Evolutionary conservation across 2,113 vertebrate genomes (phyloP), one percentile per base, ranked within the genome.

Genomic region (Thunnus maccoyii): DNA sequence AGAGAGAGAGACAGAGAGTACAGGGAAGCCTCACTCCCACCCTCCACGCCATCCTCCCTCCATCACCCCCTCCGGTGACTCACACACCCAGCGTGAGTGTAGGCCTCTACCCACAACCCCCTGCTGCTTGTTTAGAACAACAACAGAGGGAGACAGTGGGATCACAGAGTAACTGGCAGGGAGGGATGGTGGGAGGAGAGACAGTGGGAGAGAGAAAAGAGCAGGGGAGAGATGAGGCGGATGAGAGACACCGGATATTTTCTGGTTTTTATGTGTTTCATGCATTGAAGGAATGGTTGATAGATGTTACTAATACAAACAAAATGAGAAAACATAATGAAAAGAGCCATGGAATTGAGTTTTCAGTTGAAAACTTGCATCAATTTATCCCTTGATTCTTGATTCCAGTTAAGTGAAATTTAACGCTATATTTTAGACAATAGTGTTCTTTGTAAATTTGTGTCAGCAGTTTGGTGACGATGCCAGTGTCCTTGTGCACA

Each of bases 41-140:
- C 68, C 74, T 75, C 67, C 72, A 22, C 46, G 47, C 58, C 20
- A 1, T 36, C 58, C 17, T 62, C 54, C 57, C 60, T 58, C 47
- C 16, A 18, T 68, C 63, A 22, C 76, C 54, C 78, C 75, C 75
- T 50, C 44, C 72, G 62, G 81, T 91, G 90, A 90, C 88, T 92
- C 88, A 89, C 89, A 76, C 81, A 77, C 91, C 78, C 90, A 89
- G 92, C 82, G 15, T 90, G 91, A 92, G 85, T 56, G 82, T 51
- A 76, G 88, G 77, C 83, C 85, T 87, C 86, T 85, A 92, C 92
- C 90, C 92, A 92, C 89, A 91, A 91, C 90, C 93, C 93, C 93
- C 92, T 91, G 92, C 93, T 92, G 91, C 89, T 90, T 92, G 92
- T 92, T 92, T 93, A 92, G 88, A 89, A 81, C 88, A 90, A 91